Conservation (phyloP, 2,888 invertebrate genomes). For the Xanthia togata region DNA sequence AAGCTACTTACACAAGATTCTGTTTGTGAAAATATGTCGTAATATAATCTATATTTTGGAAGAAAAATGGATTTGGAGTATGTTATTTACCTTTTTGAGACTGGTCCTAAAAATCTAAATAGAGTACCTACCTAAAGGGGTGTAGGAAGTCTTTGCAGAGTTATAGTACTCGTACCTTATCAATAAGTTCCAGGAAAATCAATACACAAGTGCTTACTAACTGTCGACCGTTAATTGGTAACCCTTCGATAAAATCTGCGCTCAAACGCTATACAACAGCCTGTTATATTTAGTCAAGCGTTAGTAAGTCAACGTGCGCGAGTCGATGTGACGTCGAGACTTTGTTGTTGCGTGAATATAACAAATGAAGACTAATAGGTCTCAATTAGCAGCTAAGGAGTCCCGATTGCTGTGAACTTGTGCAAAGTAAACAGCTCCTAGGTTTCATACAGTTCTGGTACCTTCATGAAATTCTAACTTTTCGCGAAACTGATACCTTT, state of each 20-base stretch:
- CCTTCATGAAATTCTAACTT: background rate
- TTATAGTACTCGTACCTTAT: too few relatives aligned
- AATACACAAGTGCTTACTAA: background rate
- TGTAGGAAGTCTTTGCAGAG: background rate
- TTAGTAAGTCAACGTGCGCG: conserved; percentile 3
- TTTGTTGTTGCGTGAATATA: background rate
- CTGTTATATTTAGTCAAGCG: conserved; percentile 2
- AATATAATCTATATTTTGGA: background rate
- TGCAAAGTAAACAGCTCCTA: too few relatives aligned
- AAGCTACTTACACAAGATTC: background rate
- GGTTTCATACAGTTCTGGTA: conserved; percentile 6
- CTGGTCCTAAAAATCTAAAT: background rate
- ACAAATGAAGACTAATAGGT: background rate
- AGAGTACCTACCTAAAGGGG: background rate
- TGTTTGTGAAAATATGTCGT: background rate
- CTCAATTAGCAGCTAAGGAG: background rate
- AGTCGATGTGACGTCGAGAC: background rate
- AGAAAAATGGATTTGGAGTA: too few relatives aligned
- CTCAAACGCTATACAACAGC: background rate
- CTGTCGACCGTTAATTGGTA: conserved; percentile 18
- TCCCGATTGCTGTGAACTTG: background rate
- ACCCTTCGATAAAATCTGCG: conserved; percentile 10
- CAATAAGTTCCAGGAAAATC: background rate
- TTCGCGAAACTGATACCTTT: too few relatives aligned
- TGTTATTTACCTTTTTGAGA: background rate